Base-by-base conservation (phyloP, 2,113 vertebrate species). In the Craseonycteris thonglongyai region DNA sequence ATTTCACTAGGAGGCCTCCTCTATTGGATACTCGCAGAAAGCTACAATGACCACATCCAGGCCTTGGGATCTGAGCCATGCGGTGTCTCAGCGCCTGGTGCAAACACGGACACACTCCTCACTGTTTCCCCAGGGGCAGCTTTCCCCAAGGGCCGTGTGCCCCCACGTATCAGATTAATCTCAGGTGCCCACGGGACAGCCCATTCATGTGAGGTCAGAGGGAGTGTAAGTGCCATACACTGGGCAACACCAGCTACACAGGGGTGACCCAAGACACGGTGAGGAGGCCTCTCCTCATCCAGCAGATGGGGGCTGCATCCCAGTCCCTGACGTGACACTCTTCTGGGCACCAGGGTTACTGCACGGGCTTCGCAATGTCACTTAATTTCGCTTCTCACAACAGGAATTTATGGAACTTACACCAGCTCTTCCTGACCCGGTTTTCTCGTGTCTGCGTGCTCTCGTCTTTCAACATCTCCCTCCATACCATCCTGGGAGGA, bases 51-150 rank as follows among this genome's bases (percentile, higher is more conserved):
- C 16, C 7, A 28, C 38, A 12, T 4, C 30, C 33, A 24, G 5
- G 30, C 3, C 2, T 33, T 1, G 6, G 0, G 15, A 56, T 42
- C 28, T 5, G 3, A 21, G 18, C 30, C 10, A 35, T 24, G 30
- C 24, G 1, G 4, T 6, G 21, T 71, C 54, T 47, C 0, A 19
- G 35, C 42, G 90, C 54, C 45, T 21, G 5, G 59, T 40, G 11
- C 47, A 74, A 69, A 88, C 35, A 26, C 1, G 11, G 49, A n/a
- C 47, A 30, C 11, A 1, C 7, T 12, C 38, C 66, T 56, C 42
- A 21, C 33, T 59, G 40, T 68, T 78, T 65, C 63, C 87, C 84
- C 51, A 4, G 30, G 8, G 14, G 21, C 56, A 22, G 7, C 10
- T 66, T 40, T 47, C 66, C 63, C 40, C n/a, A n/a, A n/a, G n/a